These are phyloP conservation scores for Reticulitermes speratus DNA, from an alignment of 1,140 invertebrate species.

Conservation along the genomic window DNA sequence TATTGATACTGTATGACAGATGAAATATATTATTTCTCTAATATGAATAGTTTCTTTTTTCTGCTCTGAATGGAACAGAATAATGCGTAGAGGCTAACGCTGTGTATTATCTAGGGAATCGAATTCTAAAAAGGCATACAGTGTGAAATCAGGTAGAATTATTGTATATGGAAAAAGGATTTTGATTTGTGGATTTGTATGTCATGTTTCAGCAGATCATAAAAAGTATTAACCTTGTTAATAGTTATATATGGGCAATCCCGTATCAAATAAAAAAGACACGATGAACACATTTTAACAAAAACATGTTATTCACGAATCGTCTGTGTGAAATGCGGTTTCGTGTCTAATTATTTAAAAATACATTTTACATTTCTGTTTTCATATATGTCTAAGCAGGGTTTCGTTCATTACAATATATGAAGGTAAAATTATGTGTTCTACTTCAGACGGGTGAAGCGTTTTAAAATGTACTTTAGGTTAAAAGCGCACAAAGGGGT, in stretches of 20 bases:
- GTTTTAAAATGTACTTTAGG: neutral
- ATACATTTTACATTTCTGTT: neutral
- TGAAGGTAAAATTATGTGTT: neutral
- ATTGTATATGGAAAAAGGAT: neutral
- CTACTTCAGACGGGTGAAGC: neutral
- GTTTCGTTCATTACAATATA: neutral
- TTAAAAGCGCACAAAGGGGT: neutral
- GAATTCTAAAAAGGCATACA: neutral
- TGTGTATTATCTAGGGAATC: constrained; percentile 6
- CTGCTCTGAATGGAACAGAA: constrained; percentile 14
- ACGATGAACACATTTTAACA: neutral
- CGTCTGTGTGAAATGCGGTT: neutral
- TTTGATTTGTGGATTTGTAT: constrained; percentile 6
- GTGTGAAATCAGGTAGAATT: constrained; percentile 16
- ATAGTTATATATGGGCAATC: neutral
- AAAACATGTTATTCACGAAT: neutral
- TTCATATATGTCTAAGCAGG: neutral
- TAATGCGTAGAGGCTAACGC: neutral
- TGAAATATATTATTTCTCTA: neutral
- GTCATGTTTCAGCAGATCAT: neutral
- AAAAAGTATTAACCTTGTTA: constrained; percentile 14
- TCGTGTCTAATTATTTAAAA: neutral
- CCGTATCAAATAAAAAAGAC: neutral
- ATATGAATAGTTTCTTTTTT: neutral
- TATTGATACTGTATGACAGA: neutral